A percentile compares a stretch with the other conserved stretches of the same genome.
Conservation (phyloP, 2,888 invertebrate species). For the Drosophila paramelanica region DNA sequence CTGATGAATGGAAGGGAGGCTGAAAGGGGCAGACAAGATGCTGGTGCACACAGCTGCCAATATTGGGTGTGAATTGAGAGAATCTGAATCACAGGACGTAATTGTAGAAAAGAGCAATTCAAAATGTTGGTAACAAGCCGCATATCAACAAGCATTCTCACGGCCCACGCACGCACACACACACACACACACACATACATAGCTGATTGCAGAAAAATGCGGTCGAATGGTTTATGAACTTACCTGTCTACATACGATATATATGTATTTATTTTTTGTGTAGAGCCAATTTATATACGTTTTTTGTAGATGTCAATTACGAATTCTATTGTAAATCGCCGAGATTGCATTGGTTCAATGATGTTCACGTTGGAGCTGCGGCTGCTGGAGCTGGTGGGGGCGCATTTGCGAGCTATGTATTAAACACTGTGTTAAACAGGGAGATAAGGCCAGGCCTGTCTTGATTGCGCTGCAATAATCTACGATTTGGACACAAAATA, state of each 20-base stretch:
- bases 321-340: conserved; percentile 15
- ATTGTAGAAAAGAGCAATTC: conserved; percentile 35
- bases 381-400: background rate
- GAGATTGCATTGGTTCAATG: conserved; percentile 26
- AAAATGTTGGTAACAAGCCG: conserved; percentile 33
- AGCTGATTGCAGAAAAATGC: conserved; percentile 51
- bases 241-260: conserved; percentile 41
- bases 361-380: conserved; percentile 15
- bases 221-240: conserved; percentile 51
- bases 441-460: conserved; percentile 31
- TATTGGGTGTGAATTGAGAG: conserved; percentile 17
- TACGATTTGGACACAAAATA: conserved; percentile 31
- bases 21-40: conserved; percentile 5
- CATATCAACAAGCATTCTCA: conserved; percentile 60
- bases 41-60: conserved; percentile 14
- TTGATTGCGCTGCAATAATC: conserved; percentile 38
- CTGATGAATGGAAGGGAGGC: conserved; percentile 19
- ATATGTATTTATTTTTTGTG: background rate
- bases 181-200: background rate
- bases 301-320: conserved; percentile 34
- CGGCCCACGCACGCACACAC: conserved; percentile 19
- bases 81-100: conserved; percentile 23
- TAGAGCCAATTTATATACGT: conserved; percentile 16
- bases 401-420: background rate
- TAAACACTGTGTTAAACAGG: conserved; percentile 3